Evolutionary conservation across 2,888 invertebrate species (phyloP).

Genomic region (Nemotelus nigrinus): DNA sequence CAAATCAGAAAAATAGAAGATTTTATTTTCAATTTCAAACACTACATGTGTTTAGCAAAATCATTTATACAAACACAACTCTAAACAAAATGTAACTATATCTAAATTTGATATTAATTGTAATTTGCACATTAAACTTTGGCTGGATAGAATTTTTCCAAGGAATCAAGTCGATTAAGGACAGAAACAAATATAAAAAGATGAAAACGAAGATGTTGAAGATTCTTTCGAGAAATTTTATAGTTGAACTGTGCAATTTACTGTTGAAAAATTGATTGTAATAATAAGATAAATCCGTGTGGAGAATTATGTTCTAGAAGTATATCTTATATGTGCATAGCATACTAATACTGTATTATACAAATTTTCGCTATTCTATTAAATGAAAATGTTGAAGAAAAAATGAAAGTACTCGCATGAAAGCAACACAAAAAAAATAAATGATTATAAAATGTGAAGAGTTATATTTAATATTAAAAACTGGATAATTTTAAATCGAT

Average conservation of each 20-base stretch:
- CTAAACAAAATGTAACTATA: no score
- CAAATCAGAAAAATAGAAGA: no score
- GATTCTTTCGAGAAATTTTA: conserved; percentile 19
- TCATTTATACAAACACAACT: no score
- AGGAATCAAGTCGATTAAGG: not conserved
- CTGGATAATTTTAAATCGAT: conserved; percentile 30
- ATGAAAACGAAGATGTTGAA: not conserved
- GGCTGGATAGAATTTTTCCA: conserved; percentile 38
- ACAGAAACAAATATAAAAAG: not conserved
- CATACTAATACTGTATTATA: conserved; percentile 34
- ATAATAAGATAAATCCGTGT: conserved; percentile 1
- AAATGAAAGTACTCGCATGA: not conserved
- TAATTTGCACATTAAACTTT: conserved; percentile 39
- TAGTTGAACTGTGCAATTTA: conserved; percentile 28
- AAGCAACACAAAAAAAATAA: conserved; percentile 1
- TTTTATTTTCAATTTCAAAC: no score
- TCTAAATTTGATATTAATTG: conserved; percentile 6
- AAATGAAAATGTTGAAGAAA: conserved; percentile 11
- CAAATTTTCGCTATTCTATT: conserved; percentile 40
- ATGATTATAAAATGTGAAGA: not conserved
- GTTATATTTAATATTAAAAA: conserved; percentile 32
- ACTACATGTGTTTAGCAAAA: no score
- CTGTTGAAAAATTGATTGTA: not conserved
- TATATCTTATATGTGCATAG: conserved; percentile 16
- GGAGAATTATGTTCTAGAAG: conserved; percentile 6